These are phyloP conservation scores for Cacatua alba DNA, from an alignment of 2,113 vertebrate species.

Conservation along the genomic window DNA sequence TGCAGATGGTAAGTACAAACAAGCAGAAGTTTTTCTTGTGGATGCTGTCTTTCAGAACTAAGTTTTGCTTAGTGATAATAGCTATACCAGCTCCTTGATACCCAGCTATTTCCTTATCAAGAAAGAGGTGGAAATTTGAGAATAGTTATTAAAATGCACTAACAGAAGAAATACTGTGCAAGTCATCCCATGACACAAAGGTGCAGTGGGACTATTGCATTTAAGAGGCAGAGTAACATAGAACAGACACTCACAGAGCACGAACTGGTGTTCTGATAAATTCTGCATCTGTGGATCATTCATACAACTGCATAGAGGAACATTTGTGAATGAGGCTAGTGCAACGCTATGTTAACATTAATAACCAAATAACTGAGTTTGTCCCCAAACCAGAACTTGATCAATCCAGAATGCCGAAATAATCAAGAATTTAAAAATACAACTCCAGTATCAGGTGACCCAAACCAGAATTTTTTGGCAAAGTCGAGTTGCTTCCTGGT, in stretches of 20 bases:
- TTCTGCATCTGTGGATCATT: neutral
- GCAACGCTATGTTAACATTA: neutral
- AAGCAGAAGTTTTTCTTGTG: neutral
- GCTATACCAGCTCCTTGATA: neutral
- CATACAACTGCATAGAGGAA: neutral
- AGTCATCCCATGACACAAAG: neutral
- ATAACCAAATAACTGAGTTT: neutral
- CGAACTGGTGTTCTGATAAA: neutral
- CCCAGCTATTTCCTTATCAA: neutral
- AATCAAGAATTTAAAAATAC: neutral
- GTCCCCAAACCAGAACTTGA: neutral
- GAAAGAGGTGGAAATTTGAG: neutral
- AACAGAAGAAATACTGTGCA: neutral
- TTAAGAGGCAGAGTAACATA: neutral
- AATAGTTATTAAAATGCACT: neutral
- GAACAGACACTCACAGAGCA: neutral
- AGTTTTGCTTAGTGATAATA: neutral
- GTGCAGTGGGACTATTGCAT: neutral
- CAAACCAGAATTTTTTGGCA: neutral
- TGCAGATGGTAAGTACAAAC: slow-evolving; percentile 35
- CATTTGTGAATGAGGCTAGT: neutral
- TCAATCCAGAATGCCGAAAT: neutral
- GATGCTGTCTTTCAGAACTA: neutral
- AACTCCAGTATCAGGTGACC: neutral
- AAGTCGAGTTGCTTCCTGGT: neutral